Base-by-base conservation (phyloP, 2,888 invertebrate species). In the Acanthopleura granulata region DNA sequence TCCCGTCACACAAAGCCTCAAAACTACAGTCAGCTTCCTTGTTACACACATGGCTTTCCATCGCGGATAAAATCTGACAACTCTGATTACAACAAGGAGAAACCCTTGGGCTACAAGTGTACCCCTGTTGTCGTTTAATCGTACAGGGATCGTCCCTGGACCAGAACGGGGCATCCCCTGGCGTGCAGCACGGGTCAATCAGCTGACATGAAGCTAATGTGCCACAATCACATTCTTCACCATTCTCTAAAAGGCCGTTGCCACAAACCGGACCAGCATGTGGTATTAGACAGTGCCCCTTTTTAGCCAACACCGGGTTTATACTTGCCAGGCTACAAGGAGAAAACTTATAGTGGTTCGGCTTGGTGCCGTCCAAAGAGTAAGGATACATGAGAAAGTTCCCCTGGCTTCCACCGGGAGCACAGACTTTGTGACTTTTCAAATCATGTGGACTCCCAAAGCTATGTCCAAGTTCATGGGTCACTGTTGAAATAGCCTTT, bases 391-490 rank as follows among this genome's bases (percentile, higher is more conserved):
- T 88, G 22, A 88, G 69, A 76, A 77, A 88, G 75, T 84, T 84
- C 0, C 88, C 87, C 66, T 76, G 79, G 14, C 72, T 51, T 11
- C 76, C 79, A 51, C 74, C 79, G 11, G 85, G 82, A 16, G 80
- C 69, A 77, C 86, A 85, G 6, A 29, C 9, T n/a, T 49, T 14
- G n/a, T 79, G 71, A 18, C 40, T 49, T 0, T 66, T 61, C 16
- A 75, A 62, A 74, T 88, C 87, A 75, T 88, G 88, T 18, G 76
- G 77, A 76, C 86, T 84, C 14, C 88, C 88, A 78, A 88, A 87
- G 77, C 80, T 83, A 76, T 88, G 88, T 18, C 88, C 88, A 14
- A 87, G 73, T 76, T 88, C 88, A 76, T 88, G 88, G 0, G 83
- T 77, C 0, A 88, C 27, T 9, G 83, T 83, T 11, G 85, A 74